These are phyloP conservation scores for Horisme vitalbata DNA, from an alignment of 2,888 invertebrate genomes.

Conservation along the genomic window DNA sequence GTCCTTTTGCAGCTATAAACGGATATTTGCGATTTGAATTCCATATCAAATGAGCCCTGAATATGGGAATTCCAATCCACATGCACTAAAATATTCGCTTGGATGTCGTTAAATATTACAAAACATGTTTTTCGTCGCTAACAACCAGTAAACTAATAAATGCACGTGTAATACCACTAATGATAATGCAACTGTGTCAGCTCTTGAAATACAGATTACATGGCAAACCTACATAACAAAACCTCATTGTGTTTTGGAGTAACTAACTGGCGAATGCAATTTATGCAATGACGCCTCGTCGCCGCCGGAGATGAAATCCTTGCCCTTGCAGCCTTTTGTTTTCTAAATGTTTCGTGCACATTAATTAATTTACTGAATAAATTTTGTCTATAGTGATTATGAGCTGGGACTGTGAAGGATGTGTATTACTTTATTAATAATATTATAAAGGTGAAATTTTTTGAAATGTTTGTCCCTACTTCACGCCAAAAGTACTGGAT, in stretches of 20 bases:
- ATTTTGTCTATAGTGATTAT: neutral
- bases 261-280: conserved; percentile 3
- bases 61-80: no score
- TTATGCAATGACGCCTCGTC: conserved; percentile 2
- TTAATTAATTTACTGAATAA: no score
- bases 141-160: conserved; percentile 15
- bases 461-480: no score
- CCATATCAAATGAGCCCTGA: neutral
- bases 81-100: no score
- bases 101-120: no score
- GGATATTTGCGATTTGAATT: neutral
- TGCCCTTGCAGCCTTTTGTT: conserved; percentile 2
- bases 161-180: conserved; percentile 25
- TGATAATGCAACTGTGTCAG: conserved; percentile 26
- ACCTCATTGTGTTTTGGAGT: conserved; percentile 16
- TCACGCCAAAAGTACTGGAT: no score
- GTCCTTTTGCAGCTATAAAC: neutral
- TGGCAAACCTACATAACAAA: conserved; percentile 8
- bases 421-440: no score
- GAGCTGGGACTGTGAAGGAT: no score
- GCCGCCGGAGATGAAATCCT: conserved; percentile 7
- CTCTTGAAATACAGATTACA: conserved; percentile 19
- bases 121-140: no score
- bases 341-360: neutral
- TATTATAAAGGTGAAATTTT: no score